Evolutionary conservation across 2,888 invertebrate genomes (phyloP), one percentile per base, ranked within the genome.

Genomic region (Hirtodrosophila alboralis): DNA sequence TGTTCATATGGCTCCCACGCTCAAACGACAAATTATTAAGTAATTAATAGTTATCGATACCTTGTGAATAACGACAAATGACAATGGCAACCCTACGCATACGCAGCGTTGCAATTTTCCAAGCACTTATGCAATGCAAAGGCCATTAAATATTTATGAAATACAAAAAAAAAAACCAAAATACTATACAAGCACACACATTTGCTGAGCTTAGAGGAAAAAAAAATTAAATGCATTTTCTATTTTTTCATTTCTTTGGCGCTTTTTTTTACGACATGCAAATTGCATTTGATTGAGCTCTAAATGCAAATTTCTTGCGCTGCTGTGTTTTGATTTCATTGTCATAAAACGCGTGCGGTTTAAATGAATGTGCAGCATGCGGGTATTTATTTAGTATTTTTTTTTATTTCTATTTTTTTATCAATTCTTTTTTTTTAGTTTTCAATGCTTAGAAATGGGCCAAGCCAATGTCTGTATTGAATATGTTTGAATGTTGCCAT

Each of bases 251-350:
- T 34, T 36, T 57, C 27, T 51, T 33, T n/a, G n/a, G n/a, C n/a
- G 16, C 12, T 10, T 47, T 61, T 61, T 57, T 58, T 53, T 43
- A 51, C 62, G 41, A 51, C 53, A 54, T 68, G 57, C 47, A 74
- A 74, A 84, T 77, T 80, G 80, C 84, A 87, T 87, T 85, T 79
- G 76, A 87, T 83, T 85, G 87, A 84, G 81, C 86, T 83, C 66
- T 36, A 87, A 85, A 85, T 81, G 78, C 70, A 81, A 79, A 79
- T 86, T 65, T 49, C 34, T 66, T 57, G 45, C 36, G 51, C 38
- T 52, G 60, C 61, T 70, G 57, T 58, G 68, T 77, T 79, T 73
- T 65, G 78, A 69, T 84, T 86, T 84, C 78, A 77, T 79, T 86
- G 84, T 84, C 80, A 54, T 57, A 80, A n/a, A 75, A 58, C 59